phyloP scores from a whole-genome alignment of 53 echinoderm and acorn worm species.

The Antedon mediterranea region DNA sequence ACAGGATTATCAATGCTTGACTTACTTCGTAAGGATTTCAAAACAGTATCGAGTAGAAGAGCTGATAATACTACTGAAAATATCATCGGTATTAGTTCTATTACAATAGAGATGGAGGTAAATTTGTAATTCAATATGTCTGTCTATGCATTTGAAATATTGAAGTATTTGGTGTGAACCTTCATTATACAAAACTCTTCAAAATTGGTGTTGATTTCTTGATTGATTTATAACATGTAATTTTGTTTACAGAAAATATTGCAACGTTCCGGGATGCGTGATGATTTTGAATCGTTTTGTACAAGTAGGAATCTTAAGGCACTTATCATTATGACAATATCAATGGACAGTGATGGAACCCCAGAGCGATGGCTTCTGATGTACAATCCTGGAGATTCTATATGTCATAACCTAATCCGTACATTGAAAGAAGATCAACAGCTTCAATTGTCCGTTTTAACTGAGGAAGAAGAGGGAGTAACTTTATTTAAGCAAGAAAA shows the following conservation, averaged over 20 bases:
- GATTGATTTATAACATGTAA: too few species aligned
- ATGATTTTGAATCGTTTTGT: slow-evolving; percentile 50
- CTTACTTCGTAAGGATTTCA: slow-evolving; percentile 79
- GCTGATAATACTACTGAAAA: not conserved
- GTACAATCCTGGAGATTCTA: slow-evolving; percentile 20
- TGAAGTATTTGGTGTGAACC: too few species aligned
- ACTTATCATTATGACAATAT: slow-evolving; percentile 34
- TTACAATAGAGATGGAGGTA: slow-evolving; percentile 65
- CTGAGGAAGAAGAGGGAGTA: slow-evolving; percentile 6
- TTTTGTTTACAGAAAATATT: slow-evolving; percentile 44
- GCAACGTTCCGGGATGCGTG: slow-evolving; percentile 31
- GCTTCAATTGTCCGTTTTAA: slow-evolving; percentile 21
- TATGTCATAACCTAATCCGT: slow-evolving; percentile 2
- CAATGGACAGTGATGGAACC: slow-evolving; percentile 11
- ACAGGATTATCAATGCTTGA: slow-evolving; percentile 62
- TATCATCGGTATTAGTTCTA: slow-evolving; percentile 68
- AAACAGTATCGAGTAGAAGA: slow-evolving; percentile 32
- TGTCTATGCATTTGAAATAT: too few species aligned
- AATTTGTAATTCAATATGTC: not conserved
- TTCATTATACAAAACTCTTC: too few species aligned
- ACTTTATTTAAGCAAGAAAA: slow-evolving; percentile 53
- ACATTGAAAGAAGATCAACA: slow-evolving; percentile 20
- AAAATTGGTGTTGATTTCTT: too few species aligned
- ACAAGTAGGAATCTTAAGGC: slow-evolving; percentile 32
- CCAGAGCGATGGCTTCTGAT: slow-evolving; percentile 37